phyloP scores from a whole-genome alignment of 1,140 invertebrate species.

The Muscidifurax raptorellus region DNA sequence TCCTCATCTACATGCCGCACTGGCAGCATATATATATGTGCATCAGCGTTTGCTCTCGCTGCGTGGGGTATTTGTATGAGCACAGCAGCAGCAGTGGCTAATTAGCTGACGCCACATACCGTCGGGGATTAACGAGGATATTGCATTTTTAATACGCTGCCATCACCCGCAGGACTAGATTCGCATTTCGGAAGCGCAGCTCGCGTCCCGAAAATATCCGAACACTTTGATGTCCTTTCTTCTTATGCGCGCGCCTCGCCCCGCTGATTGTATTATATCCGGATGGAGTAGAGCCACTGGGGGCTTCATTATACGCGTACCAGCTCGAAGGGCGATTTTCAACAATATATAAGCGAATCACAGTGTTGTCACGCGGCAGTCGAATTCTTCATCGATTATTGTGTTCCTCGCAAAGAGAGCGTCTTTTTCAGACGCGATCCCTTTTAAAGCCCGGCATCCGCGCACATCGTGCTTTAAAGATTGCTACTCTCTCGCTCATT shows the following conservation, averaged over 20 bases:
- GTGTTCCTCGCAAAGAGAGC: not conserved
- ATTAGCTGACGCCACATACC: constrained; percentile 71
- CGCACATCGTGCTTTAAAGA: constrained; percentile 25
- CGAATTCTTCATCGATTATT: constrained; percentile 50
- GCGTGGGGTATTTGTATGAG: constrained; percentile 70
- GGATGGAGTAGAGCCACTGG: not conserved
- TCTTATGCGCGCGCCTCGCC: not conserved
- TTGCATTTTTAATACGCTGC: constrained; percentile 72
- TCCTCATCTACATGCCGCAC: not conserved
- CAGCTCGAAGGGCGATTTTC: constrained; percentile 16
- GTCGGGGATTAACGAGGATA: constrained; percentile 70
- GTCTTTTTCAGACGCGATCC: not conserved
- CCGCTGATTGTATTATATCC: constrained; percentile 6
- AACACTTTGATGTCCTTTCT: constrained; percentile 63
- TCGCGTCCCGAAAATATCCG: constrained; percentile 20
- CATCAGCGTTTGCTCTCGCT: constrained; percentile 2
- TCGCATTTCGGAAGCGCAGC: constrained; percentile 49
- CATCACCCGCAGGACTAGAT: constrained; percentile 54
- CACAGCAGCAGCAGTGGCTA: constrained; percentile 66
- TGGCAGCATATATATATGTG: not conserved
- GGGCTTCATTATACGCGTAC: constrained; percentile 37
- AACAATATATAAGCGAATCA: constrained; percentile 40
- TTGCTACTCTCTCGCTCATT: constrained; percentile 29
- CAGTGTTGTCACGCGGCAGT: constrained; percentile 10
- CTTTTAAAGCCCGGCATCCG: constrained; percentile 4